Evolutionary conservation across 2,113 vertebrate genomes (phyloP).

Genomic region (Corythoichthys intestinalis): DNA sequence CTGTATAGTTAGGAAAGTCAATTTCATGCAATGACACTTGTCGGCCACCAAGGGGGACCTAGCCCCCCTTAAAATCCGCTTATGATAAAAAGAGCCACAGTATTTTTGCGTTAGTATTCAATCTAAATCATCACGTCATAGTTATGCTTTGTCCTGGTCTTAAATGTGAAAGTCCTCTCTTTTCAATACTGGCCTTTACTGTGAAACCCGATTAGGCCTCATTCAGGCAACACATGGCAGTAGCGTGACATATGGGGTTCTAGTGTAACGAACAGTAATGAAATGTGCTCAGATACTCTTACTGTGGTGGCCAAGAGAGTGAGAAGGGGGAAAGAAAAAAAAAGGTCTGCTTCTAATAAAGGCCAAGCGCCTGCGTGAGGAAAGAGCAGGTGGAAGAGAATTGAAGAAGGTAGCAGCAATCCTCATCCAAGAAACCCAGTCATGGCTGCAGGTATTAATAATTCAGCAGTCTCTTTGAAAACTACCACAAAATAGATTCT

Average conservation of each 20-base stretch:
- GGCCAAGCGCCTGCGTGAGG: not conserved
- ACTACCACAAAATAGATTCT: slow-evolving; percentile 54
- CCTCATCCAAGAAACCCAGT: slow-evolving; percentile 47
- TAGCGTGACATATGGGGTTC: slow-evolving; percentile 18
- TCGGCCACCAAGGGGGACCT: no score
- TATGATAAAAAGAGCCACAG: not conserved
- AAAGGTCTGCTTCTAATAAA: slow-evolving; percentile 11
- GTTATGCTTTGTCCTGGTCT: not conserved
- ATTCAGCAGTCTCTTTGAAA: slow-evolving; percentile 58
- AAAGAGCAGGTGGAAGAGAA: slow-evolving; percentile 31
- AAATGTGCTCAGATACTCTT: slow-evolving; percentile 17
- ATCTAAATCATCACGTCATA: not conserved
- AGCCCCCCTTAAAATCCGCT: no score
- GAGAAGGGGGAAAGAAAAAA: slow-evolving; percentile 1
- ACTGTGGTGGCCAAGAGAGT: slow-evolving; percentile 8
- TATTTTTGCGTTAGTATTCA: slow-evolving; percentile 4
- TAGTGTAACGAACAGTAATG: slow-evolving; percentile 16
- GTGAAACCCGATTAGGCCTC: slow-evolving; percentile 22
- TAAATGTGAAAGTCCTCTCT: slow-evolving; percentile 7
- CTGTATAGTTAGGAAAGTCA: no score
- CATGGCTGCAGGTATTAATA: slow-evolving; percentile 54
- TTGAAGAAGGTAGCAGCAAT: slow-evolving; percentile 33
- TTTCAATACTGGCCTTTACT: slow-evolving; percentile 9
- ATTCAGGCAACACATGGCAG: slow-evolving; percentile 15
- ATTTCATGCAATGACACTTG: no score